These are phyloP conservation scores for Cephalopholis sonnerati DNA, from an alignment of 2,113 vertebrate genomes.

Conservation along the genomic window DNA sequence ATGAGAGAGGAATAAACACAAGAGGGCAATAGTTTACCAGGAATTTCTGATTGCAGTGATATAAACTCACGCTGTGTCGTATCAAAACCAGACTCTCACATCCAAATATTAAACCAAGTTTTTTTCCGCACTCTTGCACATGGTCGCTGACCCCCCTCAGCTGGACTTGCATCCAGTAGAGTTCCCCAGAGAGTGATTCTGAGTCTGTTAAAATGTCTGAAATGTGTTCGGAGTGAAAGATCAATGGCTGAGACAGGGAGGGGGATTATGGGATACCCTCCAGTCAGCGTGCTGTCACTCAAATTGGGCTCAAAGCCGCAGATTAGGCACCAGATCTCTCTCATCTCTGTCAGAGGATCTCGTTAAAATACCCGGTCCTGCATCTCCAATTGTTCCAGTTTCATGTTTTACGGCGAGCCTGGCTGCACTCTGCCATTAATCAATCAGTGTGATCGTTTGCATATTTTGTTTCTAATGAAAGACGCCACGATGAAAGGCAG, in stretches of 20 bases:
- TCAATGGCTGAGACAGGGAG: conserved; percentile 45
- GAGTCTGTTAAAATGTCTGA: conserved; percentile 57
- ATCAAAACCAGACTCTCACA: conserved; percentile 57
- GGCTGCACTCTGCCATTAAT: conserved; percentile 47
- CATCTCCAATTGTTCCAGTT: conserved; percentile 53
- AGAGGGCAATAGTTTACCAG: conserved; percentile 85
- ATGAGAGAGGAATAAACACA: conserved; percentile 79
- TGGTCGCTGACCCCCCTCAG: conserved; percentile 24
- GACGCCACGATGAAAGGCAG: conserved; percentile 52
- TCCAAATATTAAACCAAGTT: conserved; percentile 30
- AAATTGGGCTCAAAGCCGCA: conserved; percentile 52
- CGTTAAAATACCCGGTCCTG: conserved; percentile 57
- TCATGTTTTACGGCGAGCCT: conserved; percentile 49
- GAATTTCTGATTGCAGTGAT: conserved; percentile 59
- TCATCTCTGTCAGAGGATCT: conserved; percentile 59
- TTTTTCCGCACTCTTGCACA: conserved; percentile 34
- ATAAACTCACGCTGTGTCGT: conserved; percentile 26
- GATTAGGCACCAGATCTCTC: conserved; percentile 37
- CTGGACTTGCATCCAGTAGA: conserved; percentile 26
- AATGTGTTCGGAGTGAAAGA: conserved; percentile 55
- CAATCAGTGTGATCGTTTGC: conserved; percentile 58
- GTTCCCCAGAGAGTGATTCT: conserved; percentile 49
- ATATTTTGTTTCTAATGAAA: conserved; percentile 61
- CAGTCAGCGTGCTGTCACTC: conserved; percentile 63
- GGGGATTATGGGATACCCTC: conserved; percentile 62